A percentile compares a stretch with the other conserved stretches of the same genome.
Evolutionary conservation across 2,113 vertebrate species (phyloP).

Genomic region (Romanogobio albipinnatus): DNA sequence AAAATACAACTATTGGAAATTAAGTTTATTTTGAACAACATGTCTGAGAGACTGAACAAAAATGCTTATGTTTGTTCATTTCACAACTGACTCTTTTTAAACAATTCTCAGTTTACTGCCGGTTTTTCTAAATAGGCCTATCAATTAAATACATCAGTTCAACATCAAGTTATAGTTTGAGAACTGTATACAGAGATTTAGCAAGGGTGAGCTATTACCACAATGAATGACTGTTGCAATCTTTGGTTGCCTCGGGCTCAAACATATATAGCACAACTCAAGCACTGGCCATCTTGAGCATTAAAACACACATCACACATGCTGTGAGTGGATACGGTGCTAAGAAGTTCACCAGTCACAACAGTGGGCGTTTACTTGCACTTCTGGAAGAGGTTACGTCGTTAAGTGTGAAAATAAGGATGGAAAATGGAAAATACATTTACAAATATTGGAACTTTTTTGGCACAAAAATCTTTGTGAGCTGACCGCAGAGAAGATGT

Average conservation of each 20-base stretch:
- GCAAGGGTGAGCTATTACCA: background rate
- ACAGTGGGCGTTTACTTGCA: background rate
- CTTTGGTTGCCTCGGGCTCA: background rate
- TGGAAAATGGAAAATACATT: background rate
- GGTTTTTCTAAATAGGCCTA: background rate
- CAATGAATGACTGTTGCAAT: background rate
- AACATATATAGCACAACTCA: background rate
- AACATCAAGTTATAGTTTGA: background rate
- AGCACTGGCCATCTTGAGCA: background rate
- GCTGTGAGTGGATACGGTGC: background rate
- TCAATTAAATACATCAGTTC: background rate
- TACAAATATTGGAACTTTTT: background rate
- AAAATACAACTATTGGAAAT: too few relatives aligned
- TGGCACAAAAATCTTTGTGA: background rate
- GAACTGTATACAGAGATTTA: background rate
- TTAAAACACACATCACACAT: background rate
- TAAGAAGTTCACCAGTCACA: background rate
- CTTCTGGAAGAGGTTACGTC: background rate
- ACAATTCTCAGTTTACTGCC: background rate
- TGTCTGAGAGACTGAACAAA: background rate
- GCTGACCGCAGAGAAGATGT: background rate
- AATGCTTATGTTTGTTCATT: background rate
- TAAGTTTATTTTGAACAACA: background rate
- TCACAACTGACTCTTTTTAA: background rate
- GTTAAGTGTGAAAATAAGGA: background rate